Evolutionary conservation across 2,888 invertebrate species (phyloP), one percentile per base, ranked within the genome.

Genomic region (Griposia aprilina): DNA sequence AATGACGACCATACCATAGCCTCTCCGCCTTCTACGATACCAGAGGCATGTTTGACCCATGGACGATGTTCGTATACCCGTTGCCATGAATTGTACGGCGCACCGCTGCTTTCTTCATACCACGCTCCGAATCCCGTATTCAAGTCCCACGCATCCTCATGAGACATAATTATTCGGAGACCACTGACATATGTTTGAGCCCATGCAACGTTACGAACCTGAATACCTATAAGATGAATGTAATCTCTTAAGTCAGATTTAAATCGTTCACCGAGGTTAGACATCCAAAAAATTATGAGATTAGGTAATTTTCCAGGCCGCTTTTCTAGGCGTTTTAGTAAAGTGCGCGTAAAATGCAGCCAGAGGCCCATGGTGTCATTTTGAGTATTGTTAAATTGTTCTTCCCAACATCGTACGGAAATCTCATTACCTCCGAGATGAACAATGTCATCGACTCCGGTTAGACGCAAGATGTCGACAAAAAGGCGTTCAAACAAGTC

Each of bases 21-120:
- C 93, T 98, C 98, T 0, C 98, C 98, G 0, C 99, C 99, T 69
- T 98, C 91, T 45, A 95, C 89, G 30, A 94, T 82, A 97, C 98
- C 59, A 96, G 82, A 71, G 13, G 80, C 77, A 72, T 87, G 90
- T 36, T 86, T 90, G 0, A 91, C 81, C 95, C 98, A 98, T 0
- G 98, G 98, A 74, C 98, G 96, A 92, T 98, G 98, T 91, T 98
- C 98, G 92, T 98, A 99, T 36, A 98, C 97, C 52, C 97, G 97
- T 92, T 98, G 98, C 98, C 98, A 99, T 20, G 98, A 98, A 86
- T 98, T 97, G 93, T 98, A 99, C 0, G 98, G 98, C 48, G 98
- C 98, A 88, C 98, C 98, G 69, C 98, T 98, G 0, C 97, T 98
- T 76, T 98, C 98, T 5, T 98, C 98, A 63, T 98, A 95, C 98